Percentiles rank a stretch among this genome's conserved stretches.
These are phyloP conservation scores for Synaphobranchus kaupii DNA, from an alignment of 2,797 vertebrate species.

Conservation along the genomic window DNA sequence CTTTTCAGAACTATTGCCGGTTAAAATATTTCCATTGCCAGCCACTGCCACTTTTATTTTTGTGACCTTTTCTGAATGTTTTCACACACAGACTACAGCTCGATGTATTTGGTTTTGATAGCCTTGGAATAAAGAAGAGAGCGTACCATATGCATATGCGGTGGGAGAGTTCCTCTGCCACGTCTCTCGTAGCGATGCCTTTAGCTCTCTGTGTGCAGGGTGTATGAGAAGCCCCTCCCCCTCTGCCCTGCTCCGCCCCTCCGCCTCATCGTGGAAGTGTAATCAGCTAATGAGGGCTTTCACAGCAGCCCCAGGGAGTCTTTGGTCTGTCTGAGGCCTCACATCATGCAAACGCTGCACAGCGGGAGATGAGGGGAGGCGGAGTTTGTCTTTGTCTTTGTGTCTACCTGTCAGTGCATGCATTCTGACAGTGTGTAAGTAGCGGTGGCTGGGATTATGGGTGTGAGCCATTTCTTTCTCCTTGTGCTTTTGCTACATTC, in stretches of 20 bases:
- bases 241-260: neutral
- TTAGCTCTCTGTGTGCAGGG: neutral
- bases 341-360: neutral
- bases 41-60: neutral
- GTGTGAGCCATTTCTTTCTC: neutral
- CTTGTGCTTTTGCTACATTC: neutral
- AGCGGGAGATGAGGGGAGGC: neutral
- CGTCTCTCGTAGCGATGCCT: neutral
- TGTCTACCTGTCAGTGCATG: neutral
- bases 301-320: neutral
- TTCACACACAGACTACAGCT: neutral
- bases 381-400: slow-evolving; percentile 2
- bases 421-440: neutral
- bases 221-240: neutral
- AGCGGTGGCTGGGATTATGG: no score
- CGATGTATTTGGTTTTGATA: neutral
- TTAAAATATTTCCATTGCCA: neutral
- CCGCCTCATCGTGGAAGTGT: neutral
- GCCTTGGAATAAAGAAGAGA: neutral
- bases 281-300: slow-evolving; percentile 15
- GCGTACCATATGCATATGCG: neutral
- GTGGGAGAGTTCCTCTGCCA: neutral
- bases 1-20: neutral
- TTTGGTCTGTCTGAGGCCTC: neutral
- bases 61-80: neutral